Percentiles rank a stretch among this genome's conserved stretches.
Conservation (phyloP, 92 coral and sea anemone species). For the Siderastrea radians region DNA sequence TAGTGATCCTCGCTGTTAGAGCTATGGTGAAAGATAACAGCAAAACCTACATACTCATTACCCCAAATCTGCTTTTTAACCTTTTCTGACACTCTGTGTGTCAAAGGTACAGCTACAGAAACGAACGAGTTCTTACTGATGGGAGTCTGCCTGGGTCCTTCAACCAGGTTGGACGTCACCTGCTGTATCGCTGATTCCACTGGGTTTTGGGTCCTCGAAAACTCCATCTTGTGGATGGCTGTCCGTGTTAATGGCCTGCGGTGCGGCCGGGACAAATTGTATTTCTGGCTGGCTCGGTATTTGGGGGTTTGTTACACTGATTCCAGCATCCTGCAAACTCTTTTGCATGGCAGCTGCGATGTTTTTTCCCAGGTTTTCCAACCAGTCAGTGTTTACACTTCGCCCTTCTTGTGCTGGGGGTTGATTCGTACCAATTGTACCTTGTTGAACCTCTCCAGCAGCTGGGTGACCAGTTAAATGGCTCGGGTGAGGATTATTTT, state of each 20-base stretch:
- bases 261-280: constrained; percentile 8
- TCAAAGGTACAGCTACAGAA: constrained; percentile 9
- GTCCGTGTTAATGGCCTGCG: not conserved
- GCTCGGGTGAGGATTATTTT: not conserved
- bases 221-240: constrained; percentile 14
- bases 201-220: not conserved
- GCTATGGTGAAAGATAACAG: not conserved
- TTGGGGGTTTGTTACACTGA: not conserved
- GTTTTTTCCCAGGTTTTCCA: not conserved
- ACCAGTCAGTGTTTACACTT: too few species aligned
- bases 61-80: constrained; percentile 23
- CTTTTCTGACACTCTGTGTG: not conserved
- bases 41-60: constrained; percentile 22
- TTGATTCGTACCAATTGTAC: not conserved
- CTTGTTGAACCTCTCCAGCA: not conserved
- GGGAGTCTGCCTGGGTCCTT: not conserved
- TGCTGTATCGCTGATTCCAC: not conserved
- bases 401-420: not conserved
- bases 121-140: not conserved
- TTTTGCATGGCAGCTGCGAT: constrained; percentile 8
- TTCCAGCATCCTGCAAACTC: not conserved
- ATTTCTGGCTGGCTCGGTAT: not conserved
- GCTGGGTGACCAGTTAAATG: not conserved
- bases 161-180: constrained; percentile 7
- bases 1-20: not conserved